Evolutionary conservation across 2,888 invertebrate species (phyloP), one percentile per base, ranked within the genome.

Genomic region (Zelleria hepariella): DNA sequence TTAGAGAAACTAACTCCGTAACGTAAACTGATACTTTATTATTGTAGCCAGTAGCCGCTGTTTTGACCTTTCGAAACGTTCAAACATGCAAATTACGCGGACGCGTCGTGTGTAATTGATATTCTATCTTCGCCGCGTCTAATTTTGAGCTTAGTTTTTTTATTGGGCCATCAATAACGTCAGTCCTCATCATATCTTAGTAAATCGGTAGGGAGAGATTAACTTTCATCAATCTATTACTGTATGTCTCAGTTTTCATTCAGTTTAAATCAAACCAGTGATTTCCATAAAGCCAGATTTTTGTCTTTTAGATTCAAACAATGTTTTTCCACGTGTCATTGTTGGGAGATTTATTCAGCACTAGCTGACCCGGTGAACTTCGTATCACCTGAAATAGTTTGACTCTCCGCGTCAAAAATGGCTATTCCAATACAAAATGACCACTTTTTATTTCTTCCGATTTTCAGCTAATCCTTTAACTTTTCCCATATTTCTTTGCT

Each of bases 1-100:
- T 80, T 70, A 68, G 59, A 68, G 59, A 69, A 70, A 64, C 68
- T 59, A 62, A 67, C 67, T 66, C 64, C 62, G 32, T 23, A 5
- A 66, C 66, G 81, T 75, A 81, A 82, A 67, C 57, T 70, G 77
- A 82, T 76, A 81, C 76, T 68, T 69, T 68, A 64, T 64, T 64
- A 70, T 79, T 67, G 82, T 80, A 82, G 82, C 80, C 49, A 23
- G 58, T 53, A 58, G 58, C 58, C 21, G 53, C 18, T 48, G 25
- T 18, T 10, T 42, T 53, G 58, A 58, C 53, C 58, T 53, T 53
- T 51, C 15, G n/a, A 8, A 57, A 10, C 10, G n/a, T 23, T 47
- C n/a, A 42, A 48, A 47, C 23, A 58, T 58, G 58, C 51, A 58
- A 58, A 58, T 58, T n/a, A 54, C 25, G n/a, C 7, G 54, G 54